Evolutionary conservation across 2,797 vertebrate genomes (phyloP), one percentile per base, ranked within the genome.

Genomic region (Discoglossus pictus): DNA sequence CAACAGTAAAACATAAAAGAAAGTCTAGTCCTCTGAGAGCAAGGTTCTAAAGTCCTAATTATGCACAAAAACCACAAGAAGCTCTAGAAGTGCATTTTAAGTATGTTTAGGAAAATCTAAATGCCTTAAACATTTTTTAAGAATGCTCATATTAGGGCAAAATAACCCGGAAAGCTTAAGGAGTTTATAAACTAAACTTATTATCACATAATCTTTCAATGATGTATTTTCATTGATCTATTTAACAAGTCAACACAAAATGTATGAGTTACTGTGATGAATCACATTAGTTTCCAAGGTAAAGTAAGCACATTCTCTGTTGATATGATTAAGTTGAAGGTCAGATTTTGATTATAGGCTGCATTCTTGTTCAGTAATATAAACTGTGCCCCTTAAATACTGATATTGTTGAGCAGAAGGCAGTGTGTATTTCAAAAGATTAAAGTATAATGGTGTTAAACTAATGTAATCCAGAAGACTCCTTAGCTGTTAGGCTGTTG

Each of bases 191-290:
- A 48, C 55, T 78, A 76, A 83, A 62, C 75, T 85, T 78, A 77
- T 75, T 78, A 78, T 83, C 82, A 78, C 78, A 84, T 86, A 82
- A 84, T 84, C 83, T 84, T 84, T 85, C 77, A 82, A 82, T 87
- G 84, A 83, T 76, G 86, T 83, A 85, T 83, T 82, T 76, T 78
- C 80, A 86, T 83, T 88, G 83, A 87, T 88, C 44, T 39, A 74
- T 60, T 35, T 73, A 85, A 84, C 77, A 84, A 73, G 80, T 77
- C 86, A 79, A 86, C 81, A 82, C 75, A 64, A 79, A 86, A 84
- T 82, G 84, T 88, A 86, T 84, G 78, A 74, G 76, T 85, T 84
- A 86, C 80, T 65, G 74, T 84, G 83, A 88, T 85, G 75, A 77
- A 87, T 83, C 75, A 82, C 80, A 82, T 82, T 78, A 76, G 78